Conservation (phyloP, 1,140 invertebrate genomes). For the Stenopsyche tienmushanensis region DNA sequence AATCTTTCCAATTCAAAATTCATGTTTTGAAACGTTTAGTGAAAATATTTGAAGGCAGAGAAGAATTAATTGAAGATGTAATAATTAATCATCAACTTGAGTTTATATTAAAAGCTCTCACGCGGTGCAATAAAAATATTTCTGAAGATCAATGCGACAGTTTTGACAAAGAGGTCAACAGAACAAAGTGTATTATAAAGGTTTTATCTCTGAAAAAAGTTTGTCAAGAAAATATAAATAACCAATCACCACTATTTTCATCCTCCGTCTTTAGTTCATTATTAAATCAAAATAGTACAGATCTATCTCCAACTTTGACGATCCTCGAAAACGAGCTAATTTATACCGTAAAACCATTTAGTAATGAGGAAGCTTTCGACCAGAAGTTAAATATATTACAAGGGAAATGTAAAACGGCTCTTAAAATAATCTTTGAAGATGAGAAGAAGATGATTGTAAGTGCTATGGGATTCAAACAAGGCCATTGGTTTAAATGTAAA, state of each 20-base stretch:
- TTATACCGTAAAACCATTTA: slow-evolving; percentile 11
- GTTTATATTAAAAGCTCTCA: slow-evolving; percentile 43
- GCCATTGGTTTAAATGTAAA: slow-evolving; percentile 75
- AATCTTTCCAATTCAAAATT: slow-evolving; percentile 44
- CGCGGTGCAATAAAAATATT: slow-evolving; percentile 44
- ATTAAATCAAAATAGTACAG: background rate
- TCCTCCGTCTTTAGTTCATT: slow-evolving; percentile 6
- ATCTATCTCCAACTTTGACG: background rate
- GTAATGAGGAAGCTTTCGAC: background rate
- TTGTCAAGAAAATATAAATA: background rate
- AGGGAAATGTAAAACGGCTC: too few species aligned
- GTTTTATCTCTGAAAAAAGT: too few species aligned
- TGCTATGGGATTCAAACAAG: slow-evolving; percentile 61
- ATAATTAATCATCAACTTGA: slow-evolving; percentile 36
- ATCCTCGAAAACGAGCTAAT: background rate
- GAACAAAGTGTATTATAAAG: too few species aligned
- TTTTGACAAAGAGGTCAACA: slow-evolving; percentile 46
- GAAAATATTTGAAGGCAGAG: slow-evolving; percentile 42
- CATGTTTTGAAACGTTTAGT: slow-evolving; percentile 45
- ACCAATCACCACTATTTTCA: background rate
- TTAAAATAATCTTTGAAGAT: too few species aligned
- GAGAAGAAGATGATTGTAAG: slow-evolving; percentile 62
- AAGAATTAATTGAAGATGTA: slow-evolving; percentile 11
- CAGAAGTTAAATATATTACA: background rate
- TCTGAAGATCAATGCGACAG: slow-evolving; percentile 48